These are phyloP conservation scores for Rostratula benghalensis DNA, from an alignment of 2,113 vertebrate genomes.

Conservation along the genomic window DNA sequence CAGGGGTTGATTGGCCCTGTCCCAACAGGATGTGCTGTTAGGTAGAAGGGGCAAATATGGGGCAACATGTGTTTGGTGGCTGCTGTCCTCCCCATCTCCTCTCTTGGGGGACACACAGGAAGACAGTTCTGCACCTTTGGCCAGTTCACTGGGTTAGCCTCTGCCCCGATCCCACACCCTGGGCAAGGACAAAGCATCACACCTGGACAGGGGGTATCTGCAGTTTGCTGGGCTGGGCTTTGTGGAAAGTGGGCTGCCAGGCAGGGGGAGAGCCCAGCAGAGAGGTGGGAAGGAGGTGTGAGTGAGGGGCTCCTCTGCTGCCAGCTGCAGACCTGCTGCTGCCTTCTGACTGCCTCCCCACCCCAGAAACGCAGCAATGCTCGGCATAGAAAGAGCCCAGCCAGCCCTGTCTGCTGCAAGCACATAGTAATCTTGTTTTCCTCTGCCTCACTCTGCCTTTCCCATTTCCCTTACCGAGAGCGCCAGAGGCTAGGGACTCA, in stretches of 20 bases:
- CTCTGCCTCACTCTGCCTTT: constrained; percentile 30
- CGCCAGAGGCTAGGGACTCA: constrained; percentile 42
- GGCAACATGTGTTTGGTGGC: accelerated
- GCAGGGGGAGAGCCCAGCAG: background rate
- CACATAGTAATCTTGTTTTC: constrained; percentile 65
- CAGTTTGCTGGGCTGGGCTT: background rate
- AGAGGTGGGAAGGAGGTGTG: background rate
- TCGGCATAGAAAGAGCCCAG: background rate
- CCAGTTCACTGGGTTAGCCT: background rate
- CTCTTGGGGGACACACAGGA: accelerated
- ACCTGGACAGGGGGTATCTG: accelerated
- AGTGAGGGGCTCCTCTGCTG: background rate
- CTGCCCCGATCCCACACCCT: background rate
- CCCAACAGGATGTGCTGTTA: background rate
- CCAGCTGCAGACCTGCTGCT: background rate
- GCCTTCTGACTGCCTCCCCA: background rate
- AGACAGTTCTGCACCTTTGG: background rate
- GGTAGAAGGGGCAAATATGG: background rate
- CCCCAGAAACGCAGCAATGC: background rate
- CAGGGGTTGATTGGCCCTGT: background rate
- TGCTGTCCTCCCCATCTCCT: background rate
- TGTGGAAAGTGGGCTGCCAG: background rate
- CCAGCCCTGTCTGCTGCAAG: background rate
- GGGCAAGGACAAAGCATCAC: background rate
- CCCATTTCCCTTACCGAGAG: constrained; percentile 23